phyloP scores from a whole-genome alignment of 2,113 vertebrate species.

The Hydrochoerus hydrochaeris region DNA sequence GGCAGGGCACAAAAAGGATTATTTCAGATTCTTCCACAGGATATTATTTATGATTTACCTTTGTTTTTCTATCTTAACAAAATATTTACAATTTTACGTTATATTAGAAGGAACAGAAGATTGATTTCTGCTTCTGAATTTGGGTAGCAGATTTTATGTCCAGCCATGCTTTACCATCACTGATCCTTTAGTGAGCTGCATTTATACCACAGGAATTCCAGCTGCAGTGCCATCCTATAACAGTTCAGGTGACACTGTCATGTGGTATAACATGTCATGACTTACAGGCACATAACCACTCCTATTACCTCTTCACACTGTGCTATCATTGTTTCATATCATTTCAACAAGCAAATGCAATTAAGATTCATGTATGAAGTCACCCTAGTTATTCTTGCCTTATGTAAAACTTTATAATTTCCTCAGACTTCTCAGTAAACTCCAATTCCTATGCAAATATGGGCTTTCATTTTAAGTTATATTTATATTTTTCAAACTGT shows the following conservation, averaged over 20 bases:
- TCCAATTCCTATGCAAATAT: not conserved
- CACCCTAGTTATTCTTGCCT: not conserved
- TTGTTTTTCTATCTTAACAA: conserved; percentile 9
- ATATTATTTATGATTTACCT: not conserved
- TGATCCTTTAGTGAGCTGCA: not conserved
- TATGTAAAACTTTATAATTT: conserved; percentile 19
- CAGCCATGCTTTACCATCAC: not conserved
- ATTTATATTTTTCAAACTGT: not conserved
- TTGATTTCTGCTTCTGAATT: not conserved
- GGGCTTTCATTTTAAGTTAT: not conserved
- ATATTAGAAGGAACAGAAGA: not conserved
- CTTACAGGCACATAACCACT: not conserved
- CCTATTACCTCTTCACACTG: not conserved
- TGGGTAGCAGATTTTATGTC: not conserved
- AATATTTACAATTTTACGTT: not conserved
- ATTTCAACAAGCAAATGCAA: not conserved
- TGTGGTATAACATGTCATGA: not conserved
- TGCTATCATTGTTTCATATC: not conserved
- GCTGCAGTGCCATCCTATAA: not conserved
- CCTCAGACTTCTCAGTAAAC: not conserved
- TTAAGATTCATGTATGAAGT: not conserved
- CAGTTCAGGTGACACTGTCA: not conserved
- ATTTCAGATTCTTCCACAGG: not conserved
- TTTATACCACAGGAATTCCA: not conserved
- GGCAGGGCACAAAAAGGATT: not conserved